These are phyloP conservation scores for Budorcas taxicolor DNA, from an alignment of 2,113 vertebrate genomes.

Conservation along the genomic window DNA sequence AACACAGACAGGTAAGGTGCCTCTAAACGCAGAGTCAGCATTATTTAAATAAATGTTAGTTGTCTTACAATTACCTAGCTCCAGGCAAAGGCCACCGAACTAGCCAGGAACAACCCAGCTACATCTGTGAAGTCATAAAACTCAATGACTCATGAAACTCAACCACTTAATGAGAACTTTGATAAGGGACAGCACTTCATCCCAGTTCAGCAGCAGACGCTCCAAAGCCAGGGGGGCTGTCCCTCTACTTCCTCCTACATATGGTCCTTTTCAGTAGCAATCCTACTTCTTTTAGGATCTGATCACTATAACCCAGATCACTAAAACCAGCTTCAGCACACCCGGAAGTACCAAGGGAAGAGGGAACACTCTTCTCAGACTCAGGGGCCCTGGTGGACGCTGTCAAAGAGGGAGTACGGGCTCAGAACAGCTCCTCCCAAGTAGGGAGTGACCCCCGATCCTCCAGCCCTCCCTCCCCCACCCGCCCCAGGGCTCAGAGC, in stretches of 20 bases:
- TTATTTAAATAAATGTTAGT: neutral
- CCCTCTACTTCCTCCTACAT: neutral
- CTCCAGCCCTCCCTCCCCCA: neutral
- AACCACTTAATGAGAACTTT: neutral
- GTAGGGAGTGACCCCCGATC: neutral
- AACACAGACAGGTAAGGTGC: neutral
- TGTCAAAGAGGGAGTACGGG: neutral
- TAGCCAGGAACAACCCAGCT: neutral
- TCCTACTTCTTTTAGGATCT: neutral
- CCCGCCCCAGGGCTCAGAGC: neutral
- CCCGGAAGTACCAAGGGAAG: neutral
- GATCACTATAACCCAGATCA: neutral
- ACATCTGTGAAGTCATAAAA: constrained; percentile 15
- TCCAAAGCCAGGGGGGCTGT: neutral
- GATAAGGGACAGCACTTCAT: neutral
- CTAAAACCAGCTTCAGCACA: neutral
- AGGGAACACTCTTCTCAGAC: neutral
- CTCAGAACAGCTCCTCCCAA: neutral
- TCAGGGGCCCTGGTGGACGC: neutral
- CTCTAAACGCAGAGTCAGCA: neutral
- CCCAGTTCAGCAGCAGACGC: neutral
- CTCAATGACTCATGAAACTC: constrained; percentile 9
- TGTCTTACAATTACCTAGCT: neutral
- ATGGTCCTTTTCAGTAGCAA: neutral
- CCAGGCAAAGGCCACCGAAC: neutral